A percentile compares a stretch with the other conserved stretches of the same genome.
Conservation (phyloP, 1,140 invertebrate species). For the Temnothorax longispinosus region DNA sequence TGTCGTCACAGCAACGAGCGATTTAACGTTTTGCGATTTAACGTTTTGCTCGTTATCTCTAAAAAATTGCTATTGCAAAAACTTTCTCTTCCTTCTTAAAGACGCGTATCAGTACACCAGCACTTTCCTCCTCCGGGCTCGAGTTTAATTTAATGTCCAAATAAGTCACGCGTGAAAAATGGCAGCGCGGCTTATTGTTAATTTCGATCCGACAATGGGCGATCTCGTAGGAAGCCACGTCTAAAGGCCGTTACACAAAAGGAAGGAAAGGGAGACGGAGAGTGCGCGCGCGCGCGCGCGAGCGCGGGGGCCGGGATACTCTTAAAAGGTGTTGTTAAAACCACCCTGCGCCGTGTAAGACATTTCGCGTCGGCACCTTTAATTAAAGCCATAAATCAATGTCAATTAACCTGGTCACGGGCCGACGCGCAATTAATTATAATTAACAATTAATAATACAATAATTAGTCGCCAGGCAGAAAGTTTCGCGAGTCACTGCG, state of each 20-base stretch:
- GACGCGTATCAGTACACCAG: constrained; percentile 1
- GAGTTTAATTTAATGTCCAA: constrained; percentile 61
- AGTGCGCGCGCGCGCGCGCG: not conserved
- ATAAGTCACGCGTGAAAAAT: constrained; percentile 63
- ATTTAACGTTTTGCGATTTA: not conserved
- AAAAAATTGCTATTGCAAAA: not conserved
- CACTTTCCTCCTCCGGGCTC: not conserved
- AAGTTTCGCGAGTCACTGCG: constrained; percentile 69
- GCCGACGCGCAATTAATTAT: constrained; percentile 79
- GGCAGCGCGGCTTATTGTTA: constrained; percentile 53
- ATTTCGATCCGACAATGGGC: constrained; percentile 58
- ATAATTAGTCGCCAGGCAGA: constrained; percentile 72
- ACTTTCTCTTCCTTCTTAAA: not conserved
- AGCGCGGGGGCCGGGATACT: constrained; percentile 52
- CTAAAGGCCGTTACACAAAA: constrained; percentile 71
- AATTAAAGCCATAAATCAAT: constrained; percentile 86
- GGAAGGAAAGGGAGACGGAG: constrained; percentile 45
- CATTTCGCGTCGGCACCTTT: constrained; percentile 81
- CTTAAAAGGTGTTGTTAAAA: constrained; percentile 81
- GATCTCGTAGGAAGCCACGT: constrained; percentile 47
- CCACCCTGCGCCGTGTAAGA: constrained; percentile 76
- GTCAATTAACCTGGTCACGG: constrained; percentile 81
- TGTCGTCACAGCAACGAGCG: not conserved
- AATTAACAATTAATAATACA: constrained; percentile 82
- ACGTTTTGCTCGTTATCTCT: not conserved